Percentiles rank a stretch among this genome's conserved stretches.
Evolutionary conservation across 2,113 vertebrate species (phyloP).

Genomic region (Callipepla californica): DNA sequence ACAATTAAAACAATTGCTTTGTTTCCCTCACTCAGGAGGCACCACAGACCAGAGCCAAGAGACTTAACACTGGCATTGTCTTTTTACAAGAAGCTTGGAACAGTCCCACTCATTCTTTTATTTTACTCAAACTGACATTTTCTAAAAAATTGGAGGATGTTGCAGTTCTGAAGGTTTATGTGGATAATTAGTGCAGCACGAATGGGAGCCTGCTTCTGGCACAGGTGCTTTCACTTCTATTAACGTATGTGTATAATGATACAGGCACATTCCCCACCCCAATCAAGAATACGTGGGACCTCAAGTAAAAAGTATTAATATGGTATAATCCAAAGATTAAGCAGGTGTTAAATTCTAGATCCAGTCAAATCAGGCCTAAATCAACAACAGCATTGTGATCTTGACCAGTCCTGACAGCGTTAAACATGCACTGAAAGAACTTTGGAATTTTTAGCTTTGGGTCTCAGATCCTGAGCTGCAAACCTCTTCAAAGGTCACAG

Average conservation of each 20-base stretch:
- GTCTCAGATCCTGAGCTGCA: background rate
- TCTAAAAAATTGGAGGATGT: background rate
- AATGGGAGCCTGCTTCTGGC: background rate
- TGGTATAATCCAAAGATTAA: background rate
- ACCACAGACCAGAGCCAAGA: background rate
- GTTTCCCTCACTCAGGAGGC: background rate
- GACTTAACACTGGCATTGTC: background rate
- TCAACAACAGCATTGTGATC: background rate
- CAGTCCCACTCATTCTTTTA: background rate
- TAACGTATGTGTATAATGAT: background rate
- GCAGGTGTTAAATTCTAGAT: background rate
- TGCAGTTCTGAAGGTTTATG: background rate
- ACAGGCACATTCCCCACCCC: background rate
- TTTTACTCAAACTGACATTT: background rate
- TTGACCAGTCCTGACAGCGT: background rate
- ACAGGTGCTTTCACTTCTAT: background rate
- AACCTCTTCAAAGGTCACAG: slow-evolving; percentile 28
- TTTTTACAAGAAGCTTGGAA: background rate
- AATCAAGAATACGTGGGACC: background rate
- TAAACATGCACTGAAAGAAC: background rate
- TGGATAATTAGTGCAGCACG: background rate
- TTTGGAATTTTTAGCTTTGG: background rate
- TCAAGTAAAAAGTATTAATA: background rate
- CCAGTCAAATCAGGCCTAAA: background rate
- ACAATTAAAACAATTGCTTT: background rate